A percentile compares a stretch with the other conserved stretches of the same genome.
These are phyloP conservation scores for Trichomycterus rosablanca DNA, from an alignment of 2,113 vertebrate genomes.

Conservation along the genomic window DNA sequence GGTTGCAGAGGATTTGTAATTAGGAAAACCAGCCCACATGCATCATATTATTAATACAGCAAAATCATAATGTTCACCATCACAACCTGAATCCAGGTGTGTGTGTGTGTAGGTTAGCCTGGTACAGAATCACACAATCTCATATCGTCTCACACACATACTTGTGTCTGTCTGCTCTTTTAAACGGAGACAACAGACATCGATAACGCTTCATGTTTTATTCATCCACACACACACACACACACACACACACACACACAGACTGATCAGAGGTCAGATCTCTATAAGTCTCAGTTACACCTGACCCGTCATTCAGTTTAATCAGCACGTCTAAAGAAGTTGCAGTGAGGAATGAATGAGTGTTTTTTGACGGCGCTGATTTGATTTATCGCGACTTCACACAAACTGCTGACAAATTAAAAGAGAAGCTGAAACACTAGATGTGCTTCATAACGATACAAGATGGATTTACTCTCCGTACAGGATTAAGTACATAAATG, in stretches of 20 bases:
- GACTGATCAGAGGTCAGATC: slow-evolving; percentile 16
- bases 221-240: slow-evolving; percentile 26
- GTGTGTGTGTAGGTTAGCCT: too few species aligned
- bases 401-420: too few species aligned
- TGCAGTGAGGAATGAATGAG: background rate
- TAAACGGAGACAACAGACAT: slow-evolving; percentile 21
- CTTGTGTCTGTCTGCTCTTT: background rate
- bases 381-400: too few species aligned
- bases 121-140: too few species aligned
- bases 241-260: slow-evolving; percentile 21
- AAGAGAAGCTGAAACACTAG: too few species aligned
- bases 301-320: slow-evolving; percentile 1
- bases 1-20: too few species aligned
- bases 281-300: slow-evolving; percentile 5
- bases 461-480: too few species aligned
- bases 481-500: too few species aligned
- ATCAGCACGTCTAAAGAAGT: slow-evolving; percentile 7
- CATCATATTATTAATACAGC: background rate
- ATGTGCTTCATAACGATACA: too few species aligned
- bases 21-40: background rate
- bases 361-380: slow-evolving; percentile 1
- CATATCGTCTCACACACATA: background rate
- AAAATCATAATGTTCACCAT: too few species aligned
- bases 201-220: slow-evolving; percentile 31
- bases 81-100: too few species aligned